Base-by-base conservation (phyloP, 2,797 vertebrate species). In the Macroramphosus scolopax region DNA sequence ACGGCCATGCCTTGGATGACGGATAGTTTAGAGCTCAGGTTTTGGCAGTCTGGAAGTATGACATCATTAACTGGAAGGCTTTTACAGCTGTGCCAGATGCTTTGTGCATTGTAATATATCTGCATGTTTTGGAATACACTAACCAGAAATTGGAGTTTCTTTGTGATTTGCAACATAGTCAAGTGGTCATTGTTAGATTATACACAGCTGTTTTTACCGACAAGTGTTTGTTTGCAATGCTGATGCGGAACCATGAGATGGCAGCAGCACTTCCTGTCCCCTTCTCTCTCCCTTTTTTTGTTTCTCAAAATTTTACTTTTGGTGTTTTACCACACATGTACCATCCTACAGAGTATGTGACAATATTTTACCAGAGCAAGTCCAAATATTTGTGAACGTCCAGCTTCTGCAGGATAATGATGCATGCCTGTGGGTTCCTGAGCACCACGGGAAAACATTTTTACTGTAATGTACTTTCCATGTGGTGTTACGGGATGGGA, bases 231-330 rank as follows among this genome's bases (percentile, higher is more conserved):
- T 37, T 30, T 84, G 82, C 57, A 81, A 61, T 68, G 61, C 24
- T 32, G 15, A 59, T 2, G 11, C 8, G 44, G 17, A 69, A 41
- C 84, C 84, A 84, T 71, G 28, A 82, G 84, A 72, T 82, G 84
- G 84, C 84, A 80, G 80, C 74, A 86, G 49, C 46, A 50, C 44
- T 58, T 49, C 5, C 28, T 38, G n/a, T 43, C 59, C n/a, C 5
- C 1, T n/a, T 38, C 5, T 41, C 6, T 32, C 28, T 28, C n/a
- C 6, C 14, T 15, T 25, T 17, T 41, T 42, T 15, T 43, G 33
- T 11, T 15, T 18, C 13, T n/a, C 0, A 20, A 40, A 32, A 17
- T 22, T 34, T 5, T 17, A 33, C 16, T 5, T 48, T 49, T 58
- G 16, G 38, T 37, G 29, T 42, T 59, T 35, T 11, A 41, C 28